Conservation (phyloP, 2,888 invertebrate genomes). For the Seira ritae region DNA sequence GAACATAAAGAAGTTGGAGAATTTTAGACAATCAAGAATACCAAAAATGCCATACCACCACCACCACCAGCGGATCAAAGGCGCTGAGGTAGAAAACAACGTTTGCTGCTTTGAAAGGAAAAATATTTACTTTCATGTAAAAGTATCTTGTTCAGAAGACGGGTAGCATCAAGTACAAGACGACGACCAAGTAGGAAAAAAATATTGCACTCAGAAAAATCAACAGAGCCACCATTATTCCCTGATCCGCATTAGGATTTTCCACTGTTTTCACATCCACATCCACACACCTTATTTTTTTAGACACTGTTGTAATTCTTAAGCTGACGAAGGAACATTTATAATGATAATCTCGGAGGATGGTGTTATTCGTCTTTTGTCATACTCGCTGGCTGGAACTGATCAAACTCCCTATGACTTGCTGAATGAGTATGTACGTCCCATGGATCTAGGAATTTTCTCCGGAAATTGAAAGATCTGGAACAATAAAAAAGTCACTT, state of each 20-base stretch:
- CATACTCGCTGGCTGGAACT: neutral
- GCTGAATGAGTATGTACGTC: neutral
- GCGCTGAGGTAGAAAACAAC: neutral
- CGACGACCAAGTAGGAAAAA: slow-evolving; percentile 29
- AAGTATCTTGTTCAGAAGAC: slow-evolving; percentile 9
- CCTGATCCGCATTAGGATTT: neutral
- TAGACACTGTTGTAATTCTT: neutral
- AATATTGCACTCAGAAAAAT: slow-evolving; percentile 44
- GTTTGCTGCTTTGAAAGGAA: neutral
- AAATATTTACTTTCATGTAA: neutral
- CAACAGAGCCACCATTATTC: slow-evolving; percentile 19
- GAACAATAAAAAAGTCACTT: neutral
- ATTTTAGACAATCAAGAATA: neutral
- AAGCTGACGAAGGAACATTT: neutral
- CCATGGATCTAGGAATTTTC: neutral
- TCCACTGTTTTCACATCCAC: neutral
- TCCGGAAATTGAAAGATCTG: too few species aligned
- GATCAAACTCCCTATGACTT: neutral
- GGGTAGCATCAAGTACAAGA: slow-evolving; percentile 35
- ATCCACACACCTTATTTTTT: neutral
- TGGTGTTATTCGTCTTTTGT: neutral
- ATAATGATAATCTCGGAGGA: neutral
- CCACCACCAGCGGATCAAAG: neutral
- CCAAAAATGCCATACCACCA: neutral
- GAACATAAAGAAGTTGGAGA: neutral